Evolutionary conservation across 2,113 vertebrate genomes (phyloP).

Genomic region (Macquaria australasica): DNA sequence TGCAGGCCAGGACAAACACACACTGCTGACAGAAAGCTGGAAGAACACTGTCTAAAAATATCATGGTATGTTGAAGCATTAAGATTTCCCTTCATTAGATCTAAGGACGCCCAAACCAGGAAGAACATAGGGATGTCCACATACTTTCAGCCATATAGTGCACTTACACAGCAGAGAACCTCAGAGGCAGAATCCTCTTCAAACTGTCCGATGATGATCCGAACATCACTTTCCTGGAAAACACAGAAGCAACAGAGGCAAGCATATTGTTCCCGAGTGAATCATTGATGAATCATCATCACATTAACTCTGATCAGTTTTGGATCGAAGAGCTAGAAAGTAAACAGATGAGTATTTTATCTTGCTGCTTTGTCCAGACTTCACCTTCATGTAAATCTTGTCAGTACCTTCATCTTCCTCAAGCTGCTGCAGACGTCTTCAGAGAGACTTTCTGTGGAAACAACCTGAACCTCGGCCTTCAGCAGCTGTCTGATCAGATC

Average conservation of each 20-base stretch:
- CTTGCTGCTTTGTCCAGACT: not conserved
- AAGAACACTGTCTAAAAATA: too few relatives aligned
- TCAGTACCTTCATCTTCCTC: conserved; percentile 68
- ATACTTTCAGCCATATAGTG: not conserved
- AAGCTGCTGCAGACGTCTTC: conserved; percentile 60
- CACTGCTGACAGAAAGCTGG: not conserved
- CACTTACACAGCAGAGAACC: conserved; percentile 96
- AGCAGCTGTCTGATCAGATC: conserved; percentile 72
- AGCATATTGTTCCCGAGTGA: too few relatives aligned
- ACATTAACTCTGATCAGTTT: not conserved
- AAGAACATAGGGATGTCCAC: not conserved
- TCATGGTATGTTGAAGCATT: not conserved
- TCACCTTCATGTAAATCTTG: not conserved
- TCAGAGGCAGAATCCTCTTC: conserved; percentile 89
- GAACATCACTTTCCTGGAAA: conserved; percentile 89
- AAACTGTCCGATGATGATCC: conserved; percentile 92
- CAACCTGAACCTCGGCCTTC: conserved; percentile 44
- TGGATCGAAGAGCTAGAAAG: too few relatives aligned
- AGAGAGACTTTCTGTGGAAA: conserved; percentile 50
- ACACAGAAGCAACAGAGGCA: not conserved
- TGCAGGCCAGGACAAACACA: too few relatives aligned
- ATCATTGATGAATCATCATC: not conserved
- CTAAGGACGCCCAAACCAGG: not conserved
- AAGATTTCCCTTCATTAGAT: not conserved
- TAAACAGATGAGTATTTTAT: too few relatives aligned